Evolutionary conservation across 1,140 invertebrate genomes (phyloP).

Genomic region (Orius insidiosus): DNA sequence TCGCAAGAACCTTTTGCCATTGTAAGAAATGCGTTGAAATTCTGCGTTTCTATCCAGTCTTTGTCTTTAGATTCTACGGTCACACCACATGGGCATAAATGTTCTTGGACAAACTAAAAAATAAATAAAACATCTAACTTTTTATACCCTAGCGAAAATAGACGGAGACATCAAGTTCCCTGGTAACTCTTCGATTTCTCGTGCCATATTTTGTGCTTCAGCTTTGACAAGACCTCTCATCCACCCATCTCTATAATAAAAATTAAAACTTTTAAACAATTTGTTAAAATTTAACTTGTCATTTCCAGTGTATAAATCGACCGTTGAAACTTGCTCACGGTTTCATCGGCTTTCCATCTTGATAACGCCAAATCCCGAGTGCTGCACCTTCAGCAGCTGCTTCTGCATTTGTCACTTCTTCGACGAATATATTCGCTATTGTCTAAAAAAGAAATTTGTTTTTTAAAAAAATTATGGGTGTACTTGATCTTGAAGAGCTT

Average conservation of each 20-base stretch:
- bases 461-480: constrained; percentile 2
- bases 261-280: not conserved
- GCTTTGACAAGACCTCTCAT: constrained; percentile 49
- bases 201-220: constrained; percentile 67
- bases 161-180: constrained; percentile 72
- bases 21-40: constrained; percentile 34
- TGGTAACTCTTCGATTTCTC: constrained; percentile 61
- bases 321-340: constrained; percentile 15
- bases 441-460: no score
- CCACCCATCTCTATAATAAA: constrained; percentile 34
- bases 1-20: constrained; percentile 30
- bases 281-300: constrained; percentile 28
- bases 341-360: constrained; percentile 42
- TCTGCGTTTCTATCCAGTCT: constrained; percentile 30
- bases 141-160: constrained; percentile 59
- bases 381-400: constrained; percentile 54
- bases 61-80: constrained; percentile 25
- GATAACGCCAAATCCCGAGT: constrained; percentile 43
- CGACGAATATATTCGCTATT: constrained; percentile 37
- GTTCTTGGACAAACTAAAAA: constrained; percentile 27
- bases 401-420: constrained; percentile 50
- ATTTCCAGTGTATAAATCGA: constrained; percentile 25
- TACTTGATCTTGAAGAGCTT: constrained; percentile 27
- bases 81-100: constrained; percentile 18
- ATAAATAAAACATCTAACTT: constrained; percentile 31